Conservation (phyloP, 2,113 vertebrate species). For the Mormoops blainvillei region DNA sequence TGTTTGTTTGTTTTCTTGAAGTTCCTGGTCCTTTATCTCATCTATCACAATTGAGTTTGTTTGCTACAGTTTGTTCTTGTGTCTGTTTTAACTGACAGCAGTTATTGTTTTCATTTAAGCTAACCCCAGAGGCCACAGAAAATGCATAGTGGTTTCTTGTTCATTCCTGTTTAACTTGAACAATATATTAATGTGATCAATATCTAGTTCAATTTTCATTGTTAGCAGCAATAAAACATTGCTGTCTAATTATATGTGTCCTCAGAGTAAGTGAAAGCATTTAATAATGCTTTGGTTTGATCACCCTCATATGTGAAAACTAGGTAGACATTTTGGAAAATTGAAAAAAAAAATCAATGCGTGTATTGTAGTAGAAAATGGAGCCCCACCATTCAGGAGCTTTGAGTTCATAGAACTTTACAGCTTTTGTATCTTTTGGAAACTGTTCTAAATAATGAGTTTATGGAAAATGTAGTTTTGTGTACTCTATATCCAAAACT, state of each 20-base stretch:
- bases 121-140: background rate
- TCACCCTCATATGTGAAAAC: background rate
- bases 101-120: conserved; percentile 36
- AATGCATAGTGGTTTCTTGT: conserved; percentile 1
- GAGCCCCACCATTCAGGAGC: background rate
- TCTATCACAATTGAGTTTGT: conserved; percentile 44
- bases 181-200: conserved; percentile 53
- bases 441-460: background rate
- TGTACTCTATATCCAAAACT: background rate
- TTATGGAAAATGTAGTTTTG: background rate
- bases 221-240: conserved; percentile 40
- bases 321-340: background rate
- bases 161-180: conserved; percentile 46
- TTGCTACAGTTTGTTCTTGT: background rate
- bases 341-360: conserved; percentile 8
- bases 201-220: conserved; percentile 50
- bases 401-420: background rate
- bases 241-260: background rate
- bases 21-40: background rate
- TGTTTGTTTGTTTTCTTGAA: conserved; percentile 18
- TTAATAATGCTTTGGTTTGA: conserved; percentile 42
- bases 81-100: conserved; percentile 34
- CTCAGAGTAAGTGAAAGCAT: conserved; percentile 6
- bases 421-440: background rate
- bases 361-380: background rate